A percentile compares a stretch with the other conserved stretches of the same genome.
phyloP scores from a whole-genome alignment of 2,888 invertebrate genomes.

The Ophraella communa region DNA sequence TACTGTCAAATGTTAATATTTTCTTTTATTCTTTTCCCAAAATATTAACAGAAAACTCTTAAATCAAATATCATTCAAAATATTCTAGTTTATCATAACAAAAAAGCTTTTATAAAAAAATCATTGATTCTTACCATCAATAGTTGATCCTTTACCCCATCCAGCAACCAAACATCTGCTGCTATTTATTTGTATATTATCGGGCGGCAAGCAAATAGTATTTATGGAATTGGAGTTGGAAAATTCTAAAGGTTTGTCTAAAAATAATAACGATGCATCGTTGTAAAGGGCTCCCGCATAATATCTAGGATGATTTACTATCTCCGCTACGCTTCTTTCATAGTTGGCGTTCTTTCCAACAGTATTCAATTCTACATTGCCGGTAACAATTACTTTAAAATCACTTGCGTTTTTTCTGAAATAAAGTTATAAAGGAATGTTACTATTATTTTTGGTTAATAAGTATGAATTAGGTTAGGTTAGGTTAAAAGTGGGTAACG shows the following conservation, averaged over 20 bases:
- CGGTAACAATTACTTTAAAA: slow-evolving; percentile 72
- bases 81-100: not conserved
- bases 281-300: slow-evolving; percentile 65
- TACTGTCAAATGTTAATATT: too few relatives aligned
- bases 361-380: slow-evolving; percentile 74
- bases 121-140: slow-evolving; percentile 11
- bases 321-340: slow-evolving; percentile 64
- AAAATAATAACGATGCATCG: slow-evolving; percentile 70
- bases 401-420: slow-evolving; percentile 27
- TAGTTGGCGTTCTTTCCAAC: slow-evolving; percentile 66
- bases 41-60: too few relatives aligned
- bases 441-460: not conserved
- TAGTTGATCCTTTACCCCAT: slow-evolving; percentile 63
- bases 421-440: not conserved
- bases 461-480: not conserved
- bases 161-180: slow-evolving; percentile 73
- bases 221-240: slow-evolving; percentile 69
- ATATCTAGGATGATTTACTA: slow-evolving; percentile 64
- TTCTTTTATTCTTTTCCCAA: too few relatives aligned
- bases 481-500: too few relatives aligned
- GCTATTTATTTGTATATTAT: slow-evolving; percentile 60
- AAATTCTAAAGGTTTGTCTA: slow-evolving; percentile 62
- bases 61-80: not conserved
- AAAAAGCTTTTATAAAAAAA: not conserved
- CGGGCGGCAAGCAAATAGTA: slow-evolving; percentile 69